phyloP scores from a whole-genome alignment of 2,797 vertebrate species.

The Peromyscus aztecus region DNA sequence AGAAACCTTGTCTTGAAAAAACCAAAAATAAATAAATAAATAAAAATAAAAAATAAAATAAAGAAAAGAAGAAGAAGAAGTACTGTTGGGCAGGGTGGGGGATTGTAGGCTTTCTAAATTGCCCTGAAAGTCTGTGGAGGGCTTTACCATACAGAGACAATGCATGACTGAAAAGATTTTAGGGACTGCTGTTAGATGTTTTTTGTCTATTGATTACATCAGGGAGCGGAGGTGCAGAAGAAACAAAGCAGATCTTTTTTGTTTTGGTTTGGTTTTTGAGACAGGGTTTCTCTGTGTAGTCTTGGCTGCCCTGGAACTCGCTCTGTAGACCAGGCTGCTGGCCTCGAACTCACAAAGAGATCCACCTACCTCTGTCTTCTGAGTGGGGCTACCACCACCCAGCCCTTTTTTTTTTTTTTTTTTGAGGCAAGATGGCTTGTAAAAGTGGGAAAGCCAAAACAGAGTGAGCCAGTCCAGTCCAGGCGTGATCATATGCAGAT shows the following conservation, averaged over 20 bases:
- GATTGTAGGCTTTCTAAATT: constrained; percentile 8
- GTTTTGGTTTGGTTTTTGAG: no score
- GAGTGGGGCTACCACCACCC: no score
- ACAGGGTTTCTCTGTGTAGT: no score
- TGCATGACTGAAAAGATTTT: constrained; percentile 18
- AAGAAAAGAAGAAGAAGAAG: no score
- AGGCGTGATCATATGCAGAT: neutral
- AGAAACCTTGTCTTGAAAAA: no score
- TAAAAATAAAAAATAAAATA: no score
- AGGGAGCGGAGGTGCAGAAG: neutral
- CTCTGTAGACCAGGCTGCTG: no score
- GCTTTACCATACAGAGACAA: constrained; percentile 2
- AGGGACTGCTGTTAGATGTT: constrained; percentile 40
- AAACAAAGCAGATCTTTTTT: neutral
- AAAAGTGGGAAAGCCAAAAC: constrained; percentile 4
- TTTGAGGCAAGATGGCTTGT: neutral
- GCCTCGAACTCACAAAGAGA: no score
- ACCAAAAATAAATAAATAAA: no score
- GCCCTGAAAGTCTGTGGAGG: constrained; percentile 12
- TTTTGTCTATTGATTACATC: constrained; percentile 30
- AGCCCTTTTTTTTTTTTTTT: neutral
- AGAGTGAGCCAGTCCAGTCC: neutral
- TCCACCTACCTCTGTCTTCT: no score
- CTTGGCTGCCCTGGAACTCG: no score
- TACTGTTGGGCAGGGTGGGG: neutral